A percentile compares a stretch with the other conserved stretches of the same genome.
These are phyloP conservation scores for Syngnathus floridae DNA, from an alignment of 2,113 vertebrate species.

Conservation along the genomic window DNA sequence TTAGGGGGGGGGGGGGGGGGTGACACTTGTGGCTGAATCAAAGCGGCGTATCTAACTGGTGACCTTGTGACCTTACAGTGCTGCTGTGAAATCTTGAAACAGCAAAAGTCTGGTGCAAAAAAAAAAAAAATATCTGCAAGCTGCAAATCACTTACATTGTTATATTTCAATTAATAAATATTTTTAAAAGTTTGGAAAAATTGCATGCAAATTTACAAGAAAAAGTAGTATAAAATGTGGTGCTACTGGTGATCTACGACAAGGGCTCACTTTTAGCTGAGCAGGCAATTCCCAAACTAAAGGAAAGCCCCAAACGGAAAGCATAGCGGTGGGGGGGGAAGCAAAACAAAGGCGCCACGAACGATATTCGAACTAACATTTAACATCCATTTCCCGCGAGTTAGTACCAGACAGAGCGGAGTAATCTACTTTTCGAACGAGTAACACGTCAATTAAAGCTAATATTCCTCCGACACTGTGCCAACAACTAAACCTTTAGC, in stretches of 20 bases:
- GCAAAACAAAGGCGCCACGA: slow-evolving; percentile 20
- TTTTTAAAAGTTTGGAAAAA: background rate
- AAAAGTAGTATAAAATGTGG: slow-evolving; percentile 28
- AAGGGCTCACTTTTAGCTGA: slow-evolving; percentile 56
- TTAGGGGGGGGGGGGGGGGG: too few relatives aligned
- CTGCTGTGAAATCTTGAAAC: slow-evolving; percentile 2
- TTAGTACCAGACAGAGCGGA: background rate
- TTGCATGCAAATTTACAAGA: slow-evolving; percentile 12
- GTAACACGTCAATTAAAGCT: slow-evolving; percentile 3
- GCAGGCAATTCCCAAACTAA: slow-evolving; percentile 51
- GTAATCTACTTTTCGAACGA: slow-evolving; percentile 4
- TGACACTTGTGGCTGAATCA: slow-evolving; percentile 20
- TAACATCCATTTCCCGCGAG: background rate
- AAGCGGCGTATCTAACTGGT: slow-evolving; percentile 18
- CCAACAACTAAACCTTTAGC: background rate
- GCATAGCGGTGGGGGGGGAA: background rate
- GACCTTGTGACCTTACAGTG: slow-evolving; percentile 9
- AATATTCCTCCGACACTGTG: slow-evolving; percentile 3
- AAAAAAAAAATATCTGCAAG: background rate
- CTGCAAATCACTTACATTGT: background rate
- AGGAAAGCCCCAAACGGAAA: slow-evolving; percentile 41
- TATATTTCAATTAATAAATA: background rate
- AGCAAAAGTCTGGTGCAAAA: background rate
- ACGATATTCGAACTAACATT: background rate
- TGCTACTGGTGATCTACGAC: slow-evolving; percentile 15